These are phyloP conservation scores for Drosophila parabipectinata DNA, from an alignment of 1,140 invertebrate species.

Conservation along the genomic window DNA sequence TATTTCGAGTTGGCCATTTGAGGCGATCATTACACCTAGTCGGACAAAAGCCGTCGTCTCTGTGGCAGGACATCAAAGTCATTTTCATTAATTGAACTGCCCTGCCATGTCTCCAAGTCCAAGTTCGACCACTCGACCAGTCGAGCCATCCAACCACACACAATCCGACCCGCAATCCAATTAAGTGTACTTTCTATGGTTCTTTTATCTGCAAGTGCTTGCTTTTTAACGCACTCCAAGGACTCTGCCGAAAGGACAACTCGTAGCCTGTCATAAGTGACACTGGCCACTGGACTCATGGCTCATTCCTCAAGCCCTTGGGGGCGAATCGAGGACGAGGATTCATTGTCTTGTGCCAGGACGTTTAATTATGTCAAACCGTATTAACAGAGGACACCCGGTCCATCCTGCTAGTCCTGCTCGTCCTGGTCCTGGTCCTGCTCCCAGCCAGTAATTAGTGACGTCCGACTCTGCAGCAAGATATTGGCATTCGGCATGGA, in stretches of 20 bases:
- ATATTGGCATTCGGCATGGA: slow-evolving; percentile 29
- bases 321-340: slow-evolving; percentile 1
- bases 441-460: slow-evolving; percentile 37
- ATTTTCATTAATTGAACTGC: slow-evolving; percentile 57
- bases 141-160: slow-evolving; percentile 15
- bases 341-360: slow-evolving; percentile 9
- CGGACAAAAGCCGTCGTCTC: slow-evolving; percentile 41
- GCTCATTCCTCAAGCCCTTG: neutral
- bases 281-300: neutral
- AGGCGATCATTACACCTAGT: slow-evolving; percentile 59
- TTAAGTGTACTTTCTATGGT: slow-evolving; percentile 51
- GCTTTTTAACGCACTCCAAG: slow-evolving; percentile 37
- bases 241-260: neutral
- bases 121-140: slow-evolving; percentile 4
- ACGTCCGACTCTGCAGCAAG: neutral
- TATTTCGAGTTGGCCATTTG: slow-evolving; percentile 12
- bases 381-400: slow-evolving; percentile 20
- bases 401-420: too few relatives aligned
- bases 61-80: slow-evolving; percentile 50
- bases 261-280: slow-evolving; percentile 50
- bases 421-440: neutral
- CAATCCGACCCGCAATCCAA: slow-evolving; percentile 51
- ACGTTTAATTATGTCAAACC: slow-evolving; percentile 57
- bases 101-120: slow-evolving; percentile 2
- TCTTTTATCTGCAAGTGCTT: slow-evolving; percentile 49